Base-by-base conservation (phyloP, 2,888 invertebrate species). In the Watsonalla cultraria region DNA sequence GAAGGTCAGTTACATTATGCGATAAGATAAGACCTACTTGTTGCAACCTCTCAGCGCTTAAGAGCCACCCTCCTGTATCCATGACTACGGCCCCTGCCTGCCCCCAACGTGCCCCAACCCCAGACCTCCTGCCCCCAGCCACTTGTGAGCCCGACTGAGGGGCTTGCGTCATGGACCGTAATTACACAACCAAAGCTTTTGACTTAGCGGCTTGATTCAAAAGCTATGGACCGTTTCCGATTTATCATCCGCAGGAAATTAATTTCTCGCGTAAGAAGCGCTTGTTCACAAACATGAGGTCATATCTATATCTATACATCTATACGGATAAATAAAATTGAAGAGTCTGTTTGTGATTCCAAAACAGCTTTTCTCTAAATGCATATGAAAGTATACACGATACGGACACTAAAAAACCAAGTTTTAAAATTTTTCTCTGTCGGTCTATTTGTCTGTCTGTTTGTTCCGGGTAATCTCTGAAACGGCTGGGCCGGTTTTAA, bases 171-270 rank as follows among this genome's bases (percentile, higher is more conserved):
- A 79, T 74, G 67, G 69, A 74, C 84, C 80, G 82, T 85, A 89
- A 87, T 90, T 89, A 88, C 85, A 74, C 85, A 77, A 81, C 84
- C 75, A 82, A 80, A 82, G 86, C 84, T 81, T 82, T 82, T 83
- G 80, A 83, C 78, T 67, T 70, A 74, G 72, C 71, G 69, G 70
- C 72, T 70, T 58, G 61, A 62, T 60, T 59, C 60, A 64, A 70
- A 70, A 64, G 71, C 66, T 59, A 70, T 73, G 66, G 65, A 62
- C 72, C 65, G 72, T 75, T 73, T 74, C 68, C 71, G 68, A 64
- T 61, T 60, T 55, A 51, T 59, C 58, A 61, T 59, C 51, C 62
- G 62, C 53, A 58, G 70, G 73, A 75, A 72, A 75, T 75, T 66
- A 57, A 52, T 39, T 24, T 33, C 37, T 37, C 48, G 42, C 46